A percentile compares a stretch with the other conserved stretches of the same genome.
These are phyloP conservation scores for Pollenia griseotomentosa DNA, from an alignment of 2,888 invertebrate genomes.

Conservation along the genomic window DNA sequence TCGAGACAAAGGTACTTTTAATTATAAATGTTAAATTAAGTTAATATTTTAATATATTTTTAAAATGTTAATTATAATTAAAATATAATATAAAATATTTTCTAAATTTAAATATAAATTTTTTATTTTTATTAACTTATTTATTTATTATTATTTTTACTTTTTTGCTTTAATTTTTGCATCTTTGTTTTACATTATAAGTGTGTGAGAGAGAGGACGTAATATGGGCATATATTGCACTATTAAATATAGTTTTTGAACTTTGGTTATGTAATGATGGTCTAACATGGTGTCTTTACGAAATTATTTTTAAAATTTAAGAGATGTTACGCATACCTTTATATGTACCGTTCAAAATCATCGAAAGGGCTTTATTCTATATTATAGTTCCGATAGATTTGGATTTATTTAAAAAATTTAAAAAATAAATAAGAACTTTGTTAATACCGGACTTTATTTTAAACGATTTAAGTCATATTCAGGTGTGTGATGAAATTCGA, in stretches of 20 bases:
- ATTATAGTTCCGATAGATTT: too few species aligned
- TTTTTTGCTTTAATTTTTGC: slow-evolving; percentile 20
- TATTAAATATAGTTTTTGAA: slow-evolving; percentile 10
- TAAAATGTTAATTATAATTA: slow-evolving; percentile 10
- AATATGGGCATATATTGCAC: slow-evolving; percentile 54
- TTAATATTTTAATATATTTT: background rate
- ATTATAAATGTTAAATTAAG: slow-evolving; percentile 35
- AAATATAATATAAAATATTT: background rate
- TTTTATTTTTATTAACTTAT: background rate
- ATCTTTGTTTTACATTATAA: slow-evolving; percentile 24
- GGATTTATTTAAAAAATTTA: too few species aligned
- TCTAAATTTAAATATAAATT: slow-evolving; percentile 37
- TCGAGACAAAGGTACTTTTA: slow-evolving; percentile 54
- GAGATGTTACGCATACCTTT: too few species aligned
- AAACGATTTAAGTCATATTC: too few species aligned
- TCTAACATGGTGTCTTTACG: background rate
- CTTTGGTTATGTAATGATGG: slow-evolving; percentile 10
- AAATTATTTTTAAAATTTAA: too few species aligned
- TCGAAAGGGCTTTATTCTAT: too few species aligned
- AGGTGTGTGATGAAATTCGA: too few species aligned
- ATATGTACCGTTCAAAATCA: too few species aligned
- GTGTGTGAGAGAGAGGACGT: slow-evolving; percentile 46
- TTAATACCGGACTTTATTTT: too few species aligned
- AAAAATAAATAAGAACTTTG: too few species aligned
- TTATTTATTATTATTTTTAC: background rate